phyloP scores from a whole-genome alignment of 2,888 invertebrate genomes.

The Exocentrus adspersus region DNA sequence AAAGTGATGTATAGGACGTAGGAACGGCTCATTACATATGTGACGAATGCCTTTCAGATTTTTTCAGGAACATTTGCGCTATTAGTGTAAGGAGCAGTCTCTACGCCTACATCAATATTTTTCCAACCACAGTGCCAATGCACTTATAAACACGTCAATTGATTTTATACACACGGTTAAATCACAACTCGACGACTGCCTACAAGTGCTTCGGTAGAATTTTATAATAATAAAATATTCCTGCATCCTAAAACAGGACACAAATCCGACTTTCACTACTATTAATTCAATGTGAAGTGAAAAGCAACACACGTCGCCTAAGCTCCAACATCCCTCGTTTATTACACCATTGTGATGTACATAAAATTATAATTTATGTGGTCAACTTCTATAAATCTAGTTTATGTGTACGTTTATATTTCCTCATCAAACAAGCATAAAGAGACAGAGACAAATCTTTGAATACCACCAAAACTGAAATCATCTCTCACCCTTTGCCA shows the following conservation, averaged over 20 bases:
- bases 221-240: too few species aligned
- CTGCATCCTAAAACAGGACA: too few species aligned
- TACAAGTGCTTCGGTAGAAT: too few species aligned
- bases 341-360: background rate
- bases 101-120: conserved; percentile 17
- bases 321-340: background rate
- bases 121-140: conserved; percentile 22
- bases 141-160: conserved; percentile 21
- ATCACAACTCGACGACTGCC: background rate
- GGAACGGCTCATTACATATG: too few species aligned
- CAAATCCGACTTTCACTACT: background rate
- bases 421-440: background rate
- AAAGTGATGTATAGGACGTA: too few species aligned
- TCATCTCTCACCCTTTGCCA: conserved; percentile 66
- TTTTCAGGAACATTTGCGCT: too few species aligned
- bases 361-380: conserved; percentile 1
- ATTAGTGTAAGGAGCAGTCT: too few species aligned
- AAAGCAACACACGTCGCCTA: background rate
- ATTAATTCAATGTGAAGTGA: background rate
- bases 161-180: conserved; percentile 12
- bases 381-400: background rate
- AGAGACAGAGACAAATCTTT: background rate
- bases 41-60: too few species aligned
- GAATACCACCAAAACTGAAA: too few species aligned
- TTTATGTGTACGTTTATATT: background rate